Conservation (phyloP, 2,113 vertebrate genomes). For the Labeo catla region DNA sequence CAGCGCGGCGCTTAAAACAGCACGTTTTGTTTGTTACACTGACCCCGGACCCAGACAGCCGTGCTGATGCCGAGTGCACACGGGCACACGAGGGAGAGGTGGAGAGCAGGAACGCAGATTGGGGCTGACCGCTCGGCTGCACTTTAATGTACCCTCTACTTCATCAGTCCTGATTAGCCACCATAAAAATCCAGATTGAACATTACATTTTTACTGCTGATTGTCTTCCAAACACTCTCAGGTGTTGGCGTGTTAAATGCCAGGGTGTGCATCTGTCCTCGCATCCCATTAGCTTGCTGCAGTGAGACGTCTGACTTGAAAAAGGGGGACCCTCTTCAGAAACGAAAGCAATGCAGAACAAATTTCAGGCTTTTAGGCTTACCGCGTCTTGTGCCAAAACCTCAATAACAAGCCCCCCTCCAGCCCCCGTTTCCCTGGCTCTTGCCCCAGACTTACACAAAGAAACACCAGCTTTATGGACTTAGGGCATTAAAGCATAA, state of each 20-base stretch:
- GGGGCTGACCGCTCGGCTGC: constrained; percentile 59
- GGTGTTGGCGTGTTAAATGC: constrained; percentile 40
- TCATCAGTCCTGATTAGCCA: constrained; percentile 54
- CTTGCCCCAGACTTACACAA: constrained; percentile 61
- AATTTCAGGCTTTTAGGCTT: constrained; percentile 55
- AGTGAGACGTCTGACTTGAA: constrained; percentile 23
- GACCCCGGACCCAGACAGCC: constrained; percentile 44
- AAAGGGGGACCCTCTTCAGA: constrained; percentile 18
- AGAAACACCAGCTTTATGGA: constrained; percentile 60
- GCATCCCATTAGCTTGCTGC: constrained; percentile 19
- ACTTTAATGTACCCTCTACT: constrained; percentile 51
- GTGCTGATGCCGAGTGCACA: constrained; percentile 19
- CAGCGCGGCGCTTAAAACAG: constrained; percentile 10
- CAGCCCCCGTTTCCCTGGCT: constrained; percentile 49
- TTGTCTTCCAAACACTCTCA: constrained; percentile 37
- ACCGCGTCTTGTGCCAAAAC: constrained; percentile 54
- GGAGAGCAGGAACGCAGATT: constrained; percentile 50
- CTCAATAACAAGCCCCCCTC: constrained; percentile 49
- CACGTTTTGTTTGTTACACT: constrained; percentile 39
- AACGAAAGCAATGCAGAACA: constrained; percentile 41
- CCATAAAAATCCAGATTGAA: constrained; percentile 46
- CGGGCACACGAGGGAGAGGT: constrained; percentile 34
- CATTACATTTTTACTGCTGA: constrained; percentile 36
- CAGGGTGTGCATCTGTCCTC: constrained; percentile 40
- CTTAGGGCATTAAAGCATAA: constrained; percentile 57